phyloP scores from a whole-genome alignment of 1,140 invertebrate genomes.

The Pseudoatta argentina region DNA sequence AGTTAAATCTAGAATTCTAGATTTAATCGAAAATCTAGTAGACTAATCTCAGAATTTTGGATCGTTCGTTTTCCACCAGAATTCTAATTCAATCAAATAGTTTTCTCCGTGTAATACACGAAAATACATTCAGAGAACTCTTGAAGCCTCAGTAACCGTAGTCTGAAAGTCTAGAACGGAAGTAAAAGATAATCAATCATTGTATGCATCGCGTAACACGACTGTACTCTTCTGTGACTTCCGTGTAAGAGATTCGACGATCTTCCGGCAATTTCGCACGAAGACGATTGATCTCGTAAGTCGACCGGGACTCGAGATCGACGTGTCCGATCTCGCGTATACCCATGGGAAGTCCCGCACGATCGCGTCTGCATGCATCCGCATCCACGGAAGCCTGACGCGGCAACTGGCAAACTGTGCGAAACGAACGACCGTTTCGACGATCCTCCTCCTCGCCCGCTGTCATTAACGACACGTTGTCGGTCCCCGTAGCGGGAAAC shows the following conservation, averaged over 20 bases:
- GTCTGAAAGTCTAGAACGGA: not conserved
- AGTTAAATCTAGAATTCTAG: no score
- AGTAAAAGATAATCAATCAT: not conserved
- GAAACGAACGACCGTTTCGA: conserved; percentile 44
- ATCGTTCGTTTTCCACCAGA: no score
- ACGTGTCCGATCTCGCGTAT: conserved; percentile 9
- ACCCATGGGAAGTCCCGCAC: not conserved
- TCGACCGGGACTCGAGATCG: not conserved
- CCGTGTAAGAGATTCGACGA: conserved; percentile 16
- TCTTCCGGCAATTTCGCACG: not conserved
- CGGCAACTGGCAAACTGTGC: conserved; percentile 31
- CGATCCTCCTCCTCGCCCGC: conserved; percentile 50
- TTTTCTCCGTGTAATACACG: no score
- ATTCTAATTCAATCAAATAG: no score
- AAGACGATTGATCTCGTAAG: conserved; percentile 24
- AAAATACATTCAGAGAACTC: not conserved
- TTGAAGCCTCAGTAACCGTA: not conserved
- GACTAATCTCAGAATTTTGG: no score
- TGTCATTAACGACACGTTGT: conserved; percentile 71
- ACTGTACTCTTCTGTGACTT: conserved; percentile 7
- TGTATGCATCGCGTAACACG: not conserved
- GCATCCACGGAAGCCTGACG: conserved; percentile 39
- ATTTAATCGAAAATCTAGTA: no score
- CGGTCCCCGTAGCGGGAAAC: conserved; percentile 61
- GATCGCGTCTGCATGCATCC: conserved; percentile 2